These are phyloP conservation scores for Hemibagrus guttatus DNA, from an alignment of 2,797 vertebrate species.

Conservation along the genomic window DNA sequence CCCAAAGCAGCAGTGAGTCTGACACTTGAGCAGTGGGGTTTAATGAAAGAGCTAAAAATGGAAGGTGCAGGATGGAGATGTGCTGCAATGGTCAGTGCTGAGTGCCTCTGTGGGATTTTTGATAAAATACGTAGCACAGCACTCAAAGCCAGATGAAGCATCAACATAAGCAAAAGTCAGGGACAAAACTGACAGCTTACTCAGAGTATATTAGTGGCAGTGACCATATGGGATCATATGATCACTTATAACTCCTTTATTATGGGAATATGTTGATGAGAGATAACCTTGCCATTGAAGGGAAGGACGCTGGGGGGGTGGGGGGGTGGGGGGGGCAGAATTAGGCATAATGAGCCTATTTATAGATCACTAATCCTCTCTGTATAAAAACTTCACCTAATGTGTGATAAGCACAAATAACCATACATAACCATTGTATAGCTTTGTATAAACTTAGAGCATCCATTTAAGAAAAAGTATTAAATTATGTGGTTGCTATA, in stretches of 20 bases:
- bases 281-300: constrained; percentile 46
- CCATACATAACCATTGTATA: background rate
- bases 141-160: constrained; percentile 13
- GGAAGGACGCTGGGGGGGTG: background rate
- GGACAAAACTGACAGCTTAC: constrained; percentile 33
- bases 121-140: constrained; percentile 45
- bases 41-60: constrained; percentile 56
- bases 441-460: background rate
- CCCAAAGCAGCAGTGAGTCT: constrained; percentile 48
- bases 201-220: constrained; percentile 31
- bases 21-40: constrained; percentile 49
- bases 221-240: constrained; percentile 45
- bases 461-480: background rate
- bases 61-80: constrained; percentile 34
- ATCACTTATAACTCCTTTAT: constrained; percentile 48
- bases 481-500: background rate
- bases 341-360: constrained; percentile 17
- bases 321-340: background rate
- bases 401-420: constrained; percentile 3
- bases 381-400: background rate
- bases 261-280: constrained; percentile 50
- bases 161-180: constrained; percentile 36
- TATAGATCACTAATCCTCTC: background rate
- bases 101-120: constrained; percentile 39
- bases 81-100: constrained; percentile 45